Evolutionary conservation across 1,140 invertebrate genomes (phyloP), one percentile per base, ranked within the genome.

Genomic region (Drosophila rufa): DNA sequence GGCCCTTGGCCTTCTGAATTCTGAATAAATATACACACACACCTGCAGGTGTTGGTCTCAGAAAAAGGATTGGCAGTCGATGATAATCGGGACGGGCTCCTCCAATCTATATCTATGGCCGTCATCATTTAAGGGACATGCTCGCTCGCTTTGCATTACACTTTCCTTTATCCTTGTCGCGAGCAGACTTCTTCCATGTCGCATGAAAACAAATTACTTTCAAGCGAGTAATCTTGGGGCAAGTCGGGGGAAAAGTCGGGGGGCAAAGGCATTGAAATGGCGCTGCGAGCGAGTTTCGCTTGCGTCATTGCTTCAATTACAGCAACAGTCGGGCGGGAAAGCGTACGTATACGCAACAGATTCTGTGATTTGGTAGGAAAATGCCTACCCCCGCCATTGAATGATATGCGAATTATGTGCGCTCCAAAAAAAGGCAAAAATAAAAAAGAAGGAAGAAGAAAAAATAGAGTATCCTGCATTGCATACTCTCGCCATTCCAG

Each of bases 301-400:
- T 85, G 85, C 85, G 81, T 90, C 85, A 90, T 85, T 81, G 75
- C 85, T 82, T 82, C 79, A 85, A 90, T 85, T 79, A 85, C 70
- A 79, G 67, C 58, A 71, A 47, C 74, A 79, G 42, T 48, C 53
- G 69, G 17, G 59, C 38, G 14, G 48, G 53, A 47, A 36, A 33
- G 8, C 7, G 9, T 36, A 36, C 9, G 33, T 36, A 30, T 38
- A 65, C 25, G 75, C 60, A 75, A 75, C 69, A 75, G 53, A 70
- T 70, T 70, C 62, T 6, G 19, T 17, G 45, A 50, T 68, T 64
- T 64, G 15, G 33, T 12, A 1, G 30, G 11, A 8, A 36, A 36
- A n/a, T 5, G 7, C 19, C 12, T 11, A 22, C 14, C 14, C 25
- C 36, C 7, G 17, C 22, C 17, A 7, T 4, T 33, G 27, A 40